Evolutionary conservation across 1,140 invertebrate genomes (phyloP).

Genomic region (Scaptomyza graminum): DNA sequence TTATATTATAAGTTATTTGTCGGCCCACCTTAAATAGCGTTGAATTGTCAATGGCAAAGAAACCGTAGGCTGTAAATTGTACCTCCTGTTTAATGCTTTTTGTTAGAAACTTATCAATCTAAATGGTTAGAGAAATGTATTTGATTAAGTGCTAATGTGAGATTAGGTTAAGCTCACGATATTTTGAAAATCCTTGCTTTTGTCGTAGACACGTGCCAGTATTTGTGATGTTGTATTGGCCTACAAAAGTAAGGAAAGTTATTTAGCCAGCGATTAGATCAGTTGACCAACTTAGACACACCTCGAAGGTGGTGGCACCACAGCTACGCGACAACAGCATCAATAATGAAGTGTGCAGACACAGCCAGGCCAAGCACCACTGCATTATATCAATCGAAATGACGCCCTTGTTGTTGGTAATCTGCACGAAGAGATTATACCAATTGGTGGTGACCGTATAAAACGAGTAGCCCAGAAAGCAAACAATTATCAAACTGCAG

Average conservation of each 20-base stretch:
- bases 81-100: constrained; percentile 83
- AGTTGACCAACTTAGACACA: constrained; percentile 20
- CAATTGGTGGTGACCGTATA: constrained; percentile 82
- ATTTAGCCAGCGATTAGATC: constrained; percentile 1
- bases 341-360: constrained; percentile 64
- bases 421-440: constrained; percentile 80
- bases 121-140: background rate
- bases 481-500: constrained; percentile 76
- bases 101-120: constrained; percentile 82
- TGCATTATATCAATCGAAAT: constrained; percentile 70
- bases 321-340: constrained; percentile 67
- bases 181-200: constrained; percentile 76
- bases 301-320: constrained; percentile 71
- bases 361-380: constrained; percentile 70
- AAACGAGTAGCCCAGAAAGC: constrained; percentile 79
- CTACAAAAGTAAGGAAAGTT: constrained; percentile 45
- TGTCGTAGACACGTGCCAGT: constrained; percentile 73
- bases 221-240: constrained; percentile 77
- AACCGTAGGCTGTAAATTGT: constrained; percentile 80
- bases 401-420: constrained; percentile 66
- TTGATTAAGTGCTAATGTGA: background rate
- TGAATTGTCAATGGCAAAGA: constrained; percentile 81
- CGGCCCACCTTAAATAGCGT: constrained; percentile 74
- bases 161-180: constrained; percentile 52
- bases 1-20: no score